A percentile compares a stretch with the other conserved stretches of the same genome.
Evolutionary conservation across 1,140 invertebrate genomes (phyloP).

Genomic region (Bombus fervidus): DNA sequence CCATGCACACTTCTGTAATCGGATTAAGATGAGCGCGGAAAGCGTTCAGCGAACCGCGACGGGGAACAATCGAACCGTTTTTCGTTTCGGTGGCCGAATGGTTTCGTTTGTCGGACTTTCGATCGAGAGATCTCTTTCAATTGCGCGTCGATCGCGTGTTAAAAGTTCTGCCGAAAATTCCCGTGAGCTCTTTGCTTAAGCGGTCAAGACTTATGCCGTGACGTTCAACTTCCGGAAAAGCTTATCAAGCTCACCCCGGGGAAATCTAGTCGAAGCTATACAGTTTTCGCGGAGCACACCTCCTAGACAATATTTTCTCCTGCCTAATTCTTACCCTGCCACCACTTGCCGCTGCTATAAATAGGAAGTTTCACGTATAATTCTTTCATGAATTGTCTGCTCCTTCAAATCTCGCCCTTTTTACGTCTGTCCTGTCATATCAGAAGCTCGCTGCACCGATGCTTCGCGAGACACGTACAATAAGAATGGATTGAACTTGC

Average conservation of each 20-base stretch:
- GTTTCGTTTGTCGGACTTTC: neutral
- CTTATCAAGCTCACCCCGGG: conserved; percentile 48
- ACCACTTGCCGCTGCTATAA: neutral
- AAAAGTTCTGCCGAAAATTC: neutral
- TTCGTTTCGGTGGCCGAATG: neutral
- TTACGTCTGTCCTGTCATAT: neutral
- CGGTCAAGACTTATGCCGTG: conserved; percentile 20
- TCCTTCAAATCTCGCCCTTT: neutral
- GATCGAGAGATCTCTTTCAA: neutral
- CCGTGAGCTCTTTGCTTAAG: neutral
- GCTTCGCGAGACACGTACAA: neutral
- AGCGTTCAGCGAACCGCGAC: neutral
- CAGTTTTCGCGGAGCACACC: conserved; percentile 17
- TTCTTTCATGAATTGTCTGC: neutral
- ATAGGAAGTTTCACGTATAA: conserved; percentile 1
- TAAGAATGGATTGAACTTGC: neutral
- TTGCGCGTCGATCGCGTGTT: neutral
- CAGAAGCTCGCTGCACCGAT: neutral
- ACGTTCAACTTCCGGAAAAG: conserved; percentile 24
- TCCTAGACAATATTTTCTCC: conserved; percentile 28
- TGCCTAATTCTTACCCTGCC: conserved; percentile 23
- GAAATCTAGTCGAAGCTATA: conserved; percentile 34
- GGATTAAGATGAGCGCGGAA: conserved; percentile 23
- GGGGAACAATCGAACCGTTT: neutral
- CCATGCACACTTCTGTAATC: conserved; percentile 16